Evolutionary conservation across 2,113 vertebrate genomes (phyloP).

Genomic region (Pelecanus crispus): DNA sequence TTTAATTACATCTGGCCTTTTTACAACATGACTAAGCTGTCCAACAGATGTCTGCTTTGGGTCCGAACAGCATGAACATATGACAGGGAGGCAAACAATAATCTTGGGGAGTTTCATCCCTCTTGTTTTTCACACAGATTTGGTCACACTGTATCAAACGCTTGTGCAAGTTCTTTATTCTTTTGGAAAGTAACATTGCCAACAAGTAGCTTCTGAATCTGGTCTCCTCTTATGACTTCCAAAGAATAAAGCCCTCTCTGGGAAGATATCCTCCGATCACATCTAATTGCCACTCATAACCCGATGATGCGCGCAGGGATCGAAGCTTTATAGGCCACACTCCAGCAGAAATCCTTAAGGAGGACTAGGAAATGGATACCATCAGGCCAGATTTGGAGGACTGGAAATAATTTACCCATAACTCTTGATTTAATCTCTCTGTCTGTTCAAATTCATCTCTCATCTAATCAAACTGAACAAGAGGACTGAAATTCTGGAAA

Average conservation of each 20-base stretch:
- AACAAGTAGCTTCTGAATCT: not conserved
- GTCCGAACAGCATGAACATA: not conserved
- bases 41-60: slow-evolving; percentile 48
- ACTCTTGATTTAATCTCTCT: slow-evolving; percentile 55
- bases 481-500: slow-evolving; percentile 31
- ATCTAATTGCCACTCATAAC: not conserved
- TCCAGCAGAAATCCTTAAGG: slow-evolving; percentile 22
- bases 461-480: slow-evolving; percentile 50
- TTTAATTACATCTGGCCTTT: slow-evolving; percentile 45
- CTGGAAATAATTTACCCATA: slow-evolving; percentile 60
- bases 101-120: not conserved
- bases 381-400: slow-evolving; percentile 28
- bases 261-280: not conserved
- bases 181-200: not conserved
- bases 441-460: slow-evolving; percentile 55
- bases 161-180: not conserved
- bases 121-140: not conserved
- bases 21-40: slow-evolving; percentile 33
- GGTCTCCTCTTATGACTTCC: not conserved
- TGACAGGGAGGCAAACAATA: not conserved
- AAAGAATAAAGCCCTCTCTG: not conserved
- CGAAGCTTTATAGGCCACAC: not conserved
- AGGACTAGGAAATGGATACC: slow-evolving; percentile 55
- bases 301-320: not conserved
- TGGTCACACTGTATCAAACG: not conserved